phyloP scores from a whole-genome alignment of 2,888 invertebrate species.

The Seira musarum region DNA sequence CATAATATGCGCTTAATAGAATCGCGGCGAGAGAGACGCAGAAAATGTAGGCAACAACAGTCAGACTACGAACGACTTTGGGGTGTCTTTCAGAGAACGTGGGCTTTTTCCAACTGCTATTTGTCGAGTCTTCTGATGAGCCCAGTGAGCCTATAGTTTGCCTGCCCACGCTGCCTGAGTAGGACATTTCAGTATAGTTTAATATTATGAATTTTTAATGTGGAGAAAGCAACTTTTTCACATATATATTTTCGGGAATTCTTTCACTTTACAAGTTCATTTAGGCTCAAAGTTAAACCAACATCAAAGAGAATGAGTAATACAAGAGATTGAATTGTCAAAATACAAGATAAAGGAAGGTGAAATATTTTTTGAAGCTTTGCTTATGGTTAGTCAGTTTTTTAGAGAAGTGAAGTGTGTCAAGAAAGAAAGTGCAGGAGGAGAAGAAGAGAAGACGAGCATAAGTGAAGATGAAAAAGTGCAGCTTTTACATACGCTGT shows the following conservation, averaged over 20 bases:
- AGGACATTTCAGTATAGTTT: conserved; percentile 46
- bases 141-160: conserved; percentile 54
- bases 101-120: conserved; percentile 49
- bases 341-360: too few relatives aligned
- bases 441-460: too few relatives aligned
- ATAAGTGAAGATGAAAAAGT: too few relatives aligned
- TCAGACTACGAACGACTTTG: conserved; percentile 74
- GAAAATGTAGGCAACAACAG: conserved; percentile 74
- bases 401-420: not conserved
- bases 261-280: not conserved
- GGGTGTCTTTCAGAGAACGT: conserved; percentile 63
- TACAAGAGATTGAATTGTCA: too few relatives aligned
- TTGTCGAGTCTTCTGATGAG: conserved; percentile 48
- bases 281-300: too few relatives aligned
- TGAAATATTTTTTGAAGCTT: not conserved
- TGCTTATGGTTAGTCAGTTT: not conserved
- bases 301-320: too few relatives aligned
- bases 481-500: not conserved
- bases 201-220: too few relatives aligned
- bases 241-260: not conserved
- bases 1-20: conserved; percentile 74
- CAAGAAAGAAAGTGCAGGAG: not conserved
- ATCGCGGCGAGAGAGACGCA: conserved; percentile 75
- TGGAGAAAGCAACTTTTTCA: not conserved
- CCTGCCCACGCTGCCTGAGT: conserved; percentile 55